Evolutionary conservation across 2,888 invertebrate genomes (phyloP).

Genomic region (Thymelicus lineola): DNA sequence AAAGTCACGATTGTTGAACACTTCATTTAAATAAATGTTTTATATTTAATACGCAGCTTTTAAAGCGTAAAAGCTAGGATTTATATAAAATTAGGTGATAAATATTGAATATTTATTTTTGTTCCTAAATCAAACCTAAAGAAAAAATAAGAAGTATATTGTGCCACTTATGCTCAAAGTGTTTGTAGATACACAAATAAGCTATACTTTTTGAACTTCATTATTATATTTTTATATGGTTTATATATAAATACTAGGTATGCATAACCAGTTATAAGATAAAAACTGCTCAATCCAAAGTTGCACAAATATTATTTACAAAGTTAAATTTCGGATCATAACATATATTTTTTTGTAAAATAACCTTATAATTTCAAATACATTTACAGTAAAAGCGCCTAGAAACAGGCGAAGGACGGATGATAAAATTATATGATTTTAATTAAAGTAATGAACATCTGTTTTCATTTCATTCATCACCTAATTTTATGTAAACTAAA

Average conservation of each 20-base stretch:
- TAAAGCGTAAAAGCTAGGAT: slow-evolving; percentile 9
- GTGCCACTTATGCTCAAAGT: slow-evolving; percentile 5
- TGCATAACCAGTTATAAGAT: neutral
- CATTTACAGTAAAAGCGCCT: too few relatives aligned
- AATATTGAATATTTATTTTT: neutral
- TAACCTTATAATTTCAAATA: too few relatives aligned
- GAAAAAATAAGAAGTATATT: neutral
- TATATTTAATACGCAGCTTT: slow-evolving; percentile 23
- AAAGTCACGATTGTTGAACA: slow-evolving; percentile 6
- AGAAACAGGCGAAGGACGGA: too few relatives aligned
- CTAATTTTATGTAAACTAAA: slow-evolving; percentile 30
- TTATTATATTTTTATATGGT: neutral
- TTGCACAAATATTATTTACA: slow-evolving; percentile 1
- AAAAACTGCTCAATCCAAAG: slow-evolving; percentile 8
- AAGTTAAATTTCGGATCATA: neutral
- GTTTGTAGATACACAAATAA: neutral
- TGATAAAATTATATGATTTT: too few relatives aligned
- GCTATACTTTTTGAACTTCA: neutral
- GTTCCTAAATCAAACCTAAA: neutral
- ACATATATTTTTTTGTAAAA: too few relatives aligned
- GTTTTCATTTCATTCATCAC: slow-evolving; percentile 5
- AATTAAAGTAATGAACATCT: too few relatives aligned
- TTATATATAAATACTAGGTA: neutral
- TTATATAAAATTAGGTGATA: slow-evolving; percentile 35
- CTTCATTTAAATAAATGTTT: slow-evolving; percentile 13